phyloP scores from a whole-genome alignment of 2,888 invertebrate genomes.

The Slavum lentiscoides region DNA sequence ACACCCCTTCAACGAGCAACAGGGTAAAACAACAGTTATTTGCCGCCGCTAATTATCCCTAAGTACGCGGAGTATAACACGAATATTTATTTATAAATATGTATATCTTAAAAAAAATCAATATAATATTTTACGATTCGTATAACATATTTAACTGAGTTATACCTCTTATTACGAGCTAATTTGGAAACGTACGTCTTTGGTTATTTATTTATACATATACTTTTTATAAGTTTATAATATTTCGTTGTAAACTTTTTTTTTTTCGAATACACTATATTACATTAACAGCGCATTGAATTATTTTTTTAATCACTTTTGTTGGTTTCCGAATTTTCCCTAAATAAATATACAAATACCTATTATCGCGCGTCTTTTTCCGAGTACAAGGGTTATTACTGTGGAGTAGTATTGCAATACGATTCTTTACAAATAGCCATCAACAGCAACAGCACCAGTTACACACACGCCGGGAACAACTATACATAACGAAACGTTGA shows the following conservation, averaged over 20 bases:
- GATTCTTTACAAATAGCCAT: background rate
- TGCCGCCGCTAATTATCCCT: background rate
- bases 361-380: background rate
- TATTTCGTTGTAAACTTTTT: too few relatives aligned
- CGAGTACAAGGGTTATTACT: background rate
- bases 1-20: background rate
- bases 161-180: too few relatives aligned
- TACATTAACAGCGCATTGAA: too few relatives aligned
- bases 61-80: background rate
- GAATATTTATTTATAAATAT: background rate
- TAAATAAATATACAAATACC: too few relatives aligned
- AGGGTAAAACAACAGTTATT: constrained; percentile 13
- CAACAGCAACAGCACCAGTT: background rate
- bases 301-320: too few relatives aligned
- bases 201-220: too few relatives aligned
- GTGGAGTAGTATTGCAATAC: background rate
- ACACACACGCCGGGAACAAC: background rate
- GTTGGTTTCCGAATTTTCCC: too few relatives aligned
- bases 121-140: background rate
- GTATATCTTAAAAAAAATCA: background rate
- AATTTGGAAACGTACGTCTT: too few relatives aligned
- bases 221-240: too few relatives aligned
- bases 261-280: too few relatives aligned
- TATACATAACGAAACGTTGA: constrained; percentile 6
- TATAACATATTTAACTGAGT: too few relatives aligned